Percentiles rank a stretch among this genome's conserved stretches.
phyloP scores from a whole-genome alignment of 2,888 invertebrate genomes.

The Plebejus argus region DNA sequence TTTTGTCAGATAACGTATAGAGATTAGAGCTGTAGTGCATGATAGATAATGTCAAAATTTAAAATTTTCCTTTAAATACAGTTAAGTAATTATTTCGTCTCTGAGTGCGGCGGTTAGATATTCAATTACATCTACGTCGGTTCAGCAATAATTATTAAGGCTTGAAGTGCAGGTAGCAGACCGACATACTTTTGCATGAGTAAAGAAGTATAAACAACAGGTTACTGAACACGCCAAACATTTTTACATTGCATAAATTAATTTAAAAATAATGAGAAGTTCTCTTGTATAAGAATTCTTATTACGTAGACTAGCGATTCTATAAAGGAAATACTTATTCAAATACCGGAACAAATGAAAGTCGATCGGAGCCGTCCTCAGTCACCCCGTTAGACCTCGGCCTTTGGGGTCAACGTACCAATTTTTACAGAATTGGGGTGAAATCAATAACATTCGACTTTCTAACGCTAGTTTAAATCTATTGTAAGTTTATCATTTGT shows the following conservation, averaged over 20 bases:
- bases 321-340: slow-evolving; percentile 12
- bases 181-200: too few relatives aligned
- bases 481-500: background rate
- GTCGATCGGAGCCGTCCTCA: slow-evolving; percentile 13
- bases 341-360: slow-evolving; percentile 21
- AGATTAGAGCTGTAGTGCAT: too few relatives aligned
- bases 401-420: slow-evolving; percentile 13
- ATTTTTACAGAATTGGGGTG: background rate
- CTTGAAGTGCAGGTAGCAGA: too few relatives aligned
- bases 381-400: slow-evolving; percentile 12
- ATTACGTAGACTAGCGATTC: slow-evolving; percentile 6
- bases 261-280: background rate
- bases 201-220: too few relatives aligned
- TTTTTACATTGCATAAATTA: background rate
- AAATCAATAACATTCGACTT: slow-evolving; percentile 5
- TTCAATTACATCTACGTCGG: too few relatives aligned
- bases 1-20: too few relatives aligned
- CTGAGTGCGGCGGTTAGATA: too few relatives aligned
- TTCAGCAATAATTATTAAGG: too few relatives aligned
- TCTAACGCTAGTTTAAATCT: background rate
- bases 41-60: too few relatives aligned
- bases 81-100: too few relatives aligned
- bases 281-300: slow-evolving; percentile 8
- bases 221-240: background rate
- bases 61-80: too few relatives aligned